phyloP scores from a whole-genome alignment of 2,888 invertebrate genomes.

The Cryptophagus acutangulus region DNA sequence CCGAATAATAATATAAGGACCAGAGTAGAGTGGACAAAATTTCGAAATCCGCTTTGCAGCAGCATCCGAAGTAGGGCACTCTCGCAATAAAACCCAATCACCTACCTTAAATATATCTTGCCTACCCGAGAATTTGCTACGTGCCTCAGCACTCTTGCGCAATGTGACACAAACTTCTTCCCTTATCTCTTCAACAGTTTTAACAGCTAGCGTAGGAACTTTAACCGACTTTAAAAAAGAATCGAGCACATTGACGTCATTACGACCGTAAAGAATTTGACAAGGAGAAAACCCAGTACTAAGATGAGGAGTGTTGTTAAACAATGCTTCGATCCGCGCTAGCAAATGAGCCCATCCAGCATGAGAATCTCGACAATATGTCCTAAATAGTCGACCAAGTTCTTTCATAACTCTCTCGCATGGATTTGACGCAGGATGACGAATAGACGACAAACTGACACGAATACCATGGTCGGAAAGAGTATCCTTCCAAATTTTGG shows the following conservation, averaged over 20 bases:
- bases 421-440: constrained; percentile 20
- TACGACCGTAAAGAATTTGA: constrained; percentile 9
- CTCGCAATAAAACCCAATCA: constrained; percentile 8
- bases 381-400: constrained; percentile 12
- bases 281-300: constrained; percentile 11
- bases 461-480: constrained; percentile 6
- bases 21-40: constrained; percentile 11
- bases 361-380: constrained; percentile 13
- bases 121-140: background rate
- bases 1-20: constrained; percentile 7
- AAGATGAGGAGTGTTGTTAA: constrained; percentile 14
- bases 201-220: background rate
- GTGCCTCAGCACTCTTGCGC: background rate
- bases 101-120: background rate
- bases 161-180: background rate
- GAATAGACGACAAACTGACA: constrained; percentile 10
- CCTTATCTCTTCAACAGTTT: background rate
- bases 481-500: constrained; percentile 18
- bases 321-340: constrained; percentile 5
- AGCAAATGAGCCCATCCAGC: constrained; percentile 10
- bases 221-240: background rate
- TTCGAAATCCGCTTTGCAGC: constrained; percentile 8
- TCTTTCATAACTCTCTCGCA: constrained; percentile 13
- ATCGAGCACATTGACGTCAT: background rate
- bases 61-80: constrained; percentile 9